Percentiles rank a stretch among this genome's conserved stretches.
These are phyloP conservation scores for Strix occidentalis DNA, from an alignment of 2,797 vertebrate species.

Conservation along the genomic window DNA sequence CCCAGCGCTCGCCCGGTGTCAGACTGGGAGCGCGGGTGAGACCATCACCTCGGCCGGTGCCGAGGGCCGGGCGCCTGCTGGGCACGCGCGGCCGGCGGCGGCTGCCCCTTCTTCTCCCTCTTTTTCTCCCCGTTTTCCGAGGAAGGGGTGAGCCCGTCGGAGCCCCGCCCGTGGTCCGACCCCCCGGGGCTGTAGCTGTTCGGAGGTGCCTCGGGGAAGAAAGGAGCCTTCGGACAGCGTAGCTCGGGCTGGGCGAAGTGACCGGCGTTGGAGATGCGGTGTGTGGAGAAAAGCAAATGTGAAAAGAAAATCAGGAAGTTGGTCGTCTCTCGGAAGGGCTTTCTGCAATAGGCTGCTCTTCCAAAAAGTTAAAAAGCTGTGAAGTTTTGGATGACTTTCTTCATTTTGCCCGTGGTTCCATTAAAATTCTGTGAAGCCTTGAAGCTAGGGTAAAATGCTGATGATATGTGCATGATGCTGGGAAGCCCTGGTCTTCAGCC, in stretches of 20 bases:
- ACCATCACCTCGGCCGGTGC: rapidly evolving
- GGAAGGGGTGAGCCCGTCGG: neutral
- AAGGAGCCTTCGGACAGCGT: rapidly evolving
- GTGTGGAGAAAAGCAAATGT: rapidly evolving
- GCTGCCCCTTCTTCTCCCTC: neutral
- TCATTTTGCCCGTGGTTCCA: rapidly evolving
- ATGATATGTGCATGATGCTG: rapidly evolving
- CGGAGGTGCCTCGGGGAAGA: rapidly evolving
- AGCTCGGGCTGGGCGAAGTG: rapidly evolving
- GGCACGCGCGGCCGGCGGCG: neutral
- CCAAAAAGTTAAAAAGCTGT: neutral
- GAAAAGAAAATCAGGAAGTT: rapidly evolving
- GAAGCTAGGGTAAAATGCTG: neutral
- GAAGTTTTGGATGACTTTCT: neutral
- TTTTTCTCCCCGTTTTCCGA: too few species aligned
- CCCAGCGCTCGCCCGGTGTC: rapidly evolving
- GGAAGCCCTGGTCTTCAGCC: neutral
- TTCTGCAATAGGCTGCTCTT: neutral
- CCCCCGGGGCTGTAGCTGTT: rapidly evolving
- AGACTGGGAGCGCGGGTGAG: rapidly evolving
- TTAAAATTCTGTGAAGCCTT: rapidly evolving
- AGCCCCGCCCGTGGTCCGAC: rapidly evolving
- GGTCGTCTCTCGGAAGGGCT: neutral
- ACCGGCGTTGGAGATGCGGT: rapidly evolving
- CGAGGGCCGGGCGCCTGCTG: too few species aligned